Evolutionary conservation across 2,797 vertebrate species (phyloP).

Genomic region (Myiotriccus ornatus): DNA sequence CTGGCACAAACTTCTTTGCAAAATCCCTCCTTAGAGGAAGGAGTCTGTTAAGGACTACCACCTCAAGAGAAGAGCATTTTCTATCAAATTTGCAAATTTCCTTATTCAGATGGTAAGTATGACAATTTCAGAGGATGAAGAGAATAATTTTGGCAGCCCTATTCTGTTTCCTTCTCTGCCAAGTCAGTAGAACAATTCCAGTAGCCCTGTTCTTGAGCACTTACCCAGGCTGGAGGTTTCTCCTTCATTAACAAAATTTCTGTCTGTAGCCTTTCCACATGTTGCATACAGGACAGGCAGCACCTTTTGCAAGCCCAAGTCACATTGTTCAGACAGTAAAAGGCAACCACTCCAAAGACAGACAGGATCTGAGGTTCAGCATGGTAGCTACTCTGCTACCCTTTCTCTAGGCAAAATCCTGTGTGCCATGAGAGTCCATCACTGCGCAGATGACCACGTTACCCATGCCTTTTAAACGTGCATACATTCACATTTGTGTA

Average conservation of each 20-base stretch:
- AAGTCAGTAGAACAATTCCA: not conserved
- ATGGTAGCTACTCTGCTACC: not conserved
- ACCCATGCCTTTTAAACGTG: not conserved
- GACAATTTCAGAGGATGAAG: not conserved
- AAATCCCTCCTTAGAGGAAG: not conserved
- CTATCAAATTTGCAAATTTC: not conserved
- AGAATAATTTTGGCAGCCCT: not conserved
- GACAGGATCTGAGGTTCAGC: not conserved
- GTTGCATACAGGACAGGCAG: not conserved
- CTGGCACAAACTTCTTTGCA: not conserved
- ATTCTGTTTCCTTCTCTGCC: not conserved
- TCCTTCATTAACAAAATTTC: not conserved
- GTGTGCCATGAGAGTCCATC: not conserved
- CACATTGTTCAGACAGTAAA: not conserved
- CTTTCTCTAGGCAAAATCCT: not conserved
- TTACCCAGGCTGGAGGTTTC: not conserved
- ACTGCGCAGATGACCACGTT: not conserved
- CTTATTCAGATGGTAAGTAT: not conserved
- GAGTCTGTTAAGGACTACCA: not conserved
- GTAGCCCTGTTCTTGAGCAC: not conserved
- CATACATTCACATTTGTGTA: not conserved
- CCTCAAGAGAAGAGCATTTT: not conserved
- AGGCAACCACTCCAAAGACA: not conserved
- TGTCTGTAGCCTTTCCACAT: not conserved
- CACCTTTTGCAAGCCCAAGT: not conserved